Conservation (phyloP, 2,113 vertebrate species). For the Pterophyllum scalare region DNA sequence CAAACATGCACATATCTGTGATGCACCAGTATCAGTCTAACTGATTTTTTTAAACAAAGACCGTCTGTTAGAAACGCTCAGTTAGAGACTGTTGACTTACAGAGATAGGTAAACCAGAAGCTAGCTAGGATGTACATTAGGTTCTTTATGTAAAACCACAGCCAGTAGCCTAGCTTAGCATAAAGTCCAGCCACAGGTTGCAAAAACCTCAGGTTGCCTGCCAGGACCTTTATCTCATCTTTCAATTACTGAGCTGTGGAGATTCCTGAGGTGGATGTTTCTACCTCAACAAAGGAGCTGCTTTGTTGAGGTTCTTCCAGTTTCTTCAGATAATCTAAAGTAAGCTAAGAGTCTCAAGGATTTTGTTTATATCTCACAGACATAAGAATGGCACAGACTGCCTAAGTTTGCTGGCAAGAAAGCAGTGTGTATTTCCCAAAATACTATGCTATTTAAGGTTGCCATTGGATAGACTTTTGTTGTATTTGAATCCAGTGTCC, state of each 20-base stretch:
- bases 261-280: background rate
- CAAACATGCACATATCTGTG: background rate
- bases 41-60: background rate
- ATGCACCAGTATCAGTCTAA: too few species aligned
- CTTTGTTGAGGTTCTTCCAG: too few species aligned
- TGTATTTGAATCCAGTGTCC: conserved; percentile 8
- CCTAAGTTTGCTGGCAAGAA: background rate
- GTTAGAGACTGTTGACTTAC: background rate
- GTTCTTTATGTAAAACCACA: background rate
- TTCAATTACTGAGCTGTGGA: background rate
- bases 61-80: background rate
- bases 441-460: background rate
- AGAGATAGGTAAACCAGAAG: background rate
- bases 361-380: background rate
- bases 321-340: too few species aligned
- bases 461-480: background rate
- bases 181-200: background rate
- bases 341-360: background rate
- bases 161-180: background rate
- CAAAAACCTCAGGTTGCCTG: background rate
- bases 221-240: background rate
- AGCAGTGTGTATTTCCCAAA: background rate
- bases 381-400: background rate
- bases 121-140: background rate
- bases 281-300: background rate